Evolutionary conservation across 2,113 vertebrate genomes (phyloP).

Genomic region (Lates calcarifer): DNA sequence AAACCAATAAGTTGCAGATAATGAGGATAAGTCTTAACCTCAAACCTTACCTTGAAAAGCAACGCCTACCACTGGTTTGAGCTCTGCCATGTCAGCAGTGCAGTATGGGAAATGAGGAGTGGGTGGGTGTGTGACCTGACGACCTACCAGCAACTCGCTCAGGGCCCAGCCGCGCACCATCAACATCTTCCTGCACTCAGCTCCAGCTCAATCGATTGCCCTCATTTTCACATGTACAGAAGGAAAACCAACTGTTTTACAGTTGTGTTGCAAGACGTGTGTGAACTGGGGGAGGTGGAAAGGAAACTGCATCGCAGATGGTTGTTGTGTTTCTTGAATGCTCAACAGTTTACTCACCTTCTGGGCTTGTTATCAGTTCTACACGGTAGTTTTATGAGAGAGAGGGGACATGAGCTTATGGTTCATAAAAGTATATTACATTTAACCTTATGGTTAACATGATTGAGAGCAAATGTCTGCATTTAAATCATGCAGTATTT

Average conservation of each 20-base stretch:
- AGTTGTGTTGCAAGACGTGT: constrained; percentile 76
- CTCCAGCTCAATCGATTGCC: constrained; percentile 75
- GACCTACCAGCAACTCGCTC: constrained; percentile 74
- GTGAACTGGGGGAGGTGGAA: constrained; percentile 79
- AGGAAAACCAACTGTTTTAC: constrained; percentile 76
- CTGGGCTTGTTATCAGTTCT: constrained; percentile 74
- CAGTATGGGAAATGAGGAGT: constrained; percentile 79
- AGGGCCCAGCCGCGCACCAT: constrained; percentile 65
- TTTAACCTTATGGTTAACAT: constrained; percentile 45
- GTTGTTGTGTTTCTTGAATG: constrained; percentile 75
- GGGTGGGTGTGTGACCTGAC: constrained; percentile 78
- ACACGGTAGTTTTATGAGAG: constrained; percentile 41
- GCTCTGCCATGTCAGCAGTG: constrained; percentile 72
- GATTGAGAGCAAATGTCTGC: constrained; percentile 35
- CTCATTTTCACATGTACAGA: constrained; percentile 78
- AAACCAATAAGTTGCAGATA: constrained; percentile 58
- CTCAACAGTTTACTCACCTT: constrained; percentile 77
- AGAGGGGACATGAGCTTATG: constrained; percentile 54
- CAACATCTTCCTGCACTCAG: constrained; percentile 71
- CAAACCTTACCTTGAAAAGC: constrained; percentile 74
- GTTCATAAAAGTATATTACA: constrained; percentile 31
- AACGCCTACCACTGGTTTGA: constrained; percentile 72
- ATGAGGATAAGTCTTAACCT: constrained; percentile 66
- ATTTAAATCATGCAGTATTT: constrained; percentile 16
- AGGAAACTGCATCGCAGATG: constrained; percentile 78